A percentile compares a stretch with the other conserved stretches of the same genome.
Evolutionary conservation across 2,888 invertebrate species (phyloP).

Genomic region (Stenodema calcarata): DNA sequence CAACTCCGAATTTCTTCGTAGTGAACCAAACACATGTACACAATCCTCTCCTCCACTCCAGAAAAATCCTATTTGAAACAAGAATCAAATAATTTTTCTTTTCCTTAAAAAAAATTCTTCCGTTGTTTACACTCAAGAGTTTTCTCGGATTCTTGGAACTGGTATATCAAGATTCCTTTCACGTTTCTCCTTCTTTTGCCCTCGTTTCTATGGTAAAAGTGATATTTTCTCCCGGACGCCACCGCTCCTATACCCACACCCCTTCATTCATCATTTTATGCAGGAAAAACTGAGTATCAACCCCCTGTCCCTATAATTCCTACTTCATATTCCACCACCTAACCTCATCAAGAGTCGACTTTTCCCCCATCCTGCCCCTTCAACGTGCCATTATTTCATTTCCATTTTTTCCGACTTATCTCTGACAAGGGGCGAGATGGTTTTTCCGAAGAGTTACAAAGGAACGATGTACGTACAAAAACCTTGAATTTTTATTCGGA

Average conservation of each 20-base stretch:
- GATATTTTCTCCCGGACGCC: background rate
- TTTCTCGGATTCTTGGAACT: background rate
- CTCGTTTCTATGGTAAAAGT: slow-evolving; percentile 31
- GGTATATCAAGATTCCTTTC: slow-evolving; percentile 6
- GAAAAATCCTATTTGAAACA: too few species aligned
- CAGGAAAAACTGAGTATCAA: slow-evolving; percentile 7
- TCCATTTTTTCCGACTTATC: background rate
- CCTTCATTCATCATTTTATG: background rate
- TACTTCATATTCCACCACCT: slow-evolving; percentile 29
- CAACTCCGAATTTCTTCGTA: too few species aligned
- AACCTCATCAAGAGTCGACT: slow-evolving; percentile 11
- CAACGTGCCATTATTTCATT: background rate
- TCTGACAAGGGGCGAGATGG: background rate
- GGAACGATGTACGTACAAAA: background rate
- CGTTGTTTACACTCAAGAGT: background rate
- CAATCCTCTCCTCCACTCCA: too few species aligned
- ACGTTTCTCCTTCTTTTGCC: background rate
- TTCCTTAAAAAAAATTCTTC: background rate
- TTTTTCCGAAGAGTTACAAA: background rate
- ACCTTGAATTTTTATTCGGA: too few species aligned
- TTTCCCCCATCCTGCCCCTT: background rate
- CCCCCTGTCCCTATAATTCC: background rate
- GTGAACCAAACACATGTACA: too few species aligned
- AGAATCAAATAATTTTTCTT: background rate
- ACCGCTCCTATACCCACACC: background rate